Evolutionary conservation across 2,113 vertebrate genomes (phyloP).

Genomic region (Saimiri boliviensis): DNA sequence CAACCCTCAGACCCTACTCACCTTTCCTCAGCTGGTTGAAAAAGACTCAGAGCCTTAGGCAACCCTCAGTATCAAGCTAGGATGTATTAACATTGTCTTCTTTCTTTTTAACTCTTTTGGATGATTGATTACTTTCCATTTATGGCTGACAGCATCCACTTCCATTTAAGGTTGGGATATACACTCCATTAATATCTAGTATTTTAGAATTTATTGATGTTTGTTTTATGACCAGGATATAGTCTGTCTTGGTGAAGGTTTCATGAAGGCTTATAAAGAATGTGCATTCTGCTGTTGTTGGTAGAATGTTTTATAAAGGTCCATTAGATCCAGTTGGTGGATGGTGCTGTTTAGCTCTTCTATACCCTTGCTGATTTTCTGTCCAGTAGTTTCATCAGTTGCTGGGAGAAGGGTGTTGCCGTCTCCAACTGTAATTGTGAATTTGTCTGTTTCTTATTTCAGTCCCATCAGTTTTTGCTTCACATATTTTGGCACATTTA

Average conservation of each 20-base stretch:
- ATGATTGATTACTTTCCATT: background rate
- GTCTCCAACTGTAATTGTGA: background rate
- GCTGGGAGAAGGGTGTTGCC: background rate
- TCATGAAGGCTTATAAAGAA: background rate
- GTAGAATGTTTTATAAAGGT: background rate
- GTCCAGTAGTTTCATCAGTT: background rate
- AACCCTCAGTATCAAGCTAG: background rate
- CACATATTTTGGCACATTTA: background rate
- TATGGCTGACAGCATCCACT: background rate
- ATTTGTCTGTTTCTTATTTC: background rate
- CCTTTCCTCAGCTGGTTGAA: accelerated
- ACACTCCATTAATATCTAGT: background rate
- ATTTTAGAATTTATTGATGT: background rate
- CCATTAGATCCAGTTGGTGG: background rate
- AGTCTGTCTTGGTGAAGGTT: background rate
- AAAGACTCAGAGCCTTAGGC: background rate
- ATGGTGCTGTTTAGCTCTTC: background rate
- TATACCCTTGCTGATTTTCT: background rate
- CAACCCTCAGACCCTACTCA: background rate
- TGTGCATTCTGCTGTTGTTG: background rate
- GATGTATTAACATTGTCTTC: background rate
- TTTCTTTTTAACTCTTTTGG: background rate
- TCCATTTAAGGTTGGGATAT: background rate
- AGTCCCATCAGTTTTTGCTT: background rate
- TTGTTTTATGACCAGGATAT: background rate